Evolutionary conservation across 2,797 vertebrate species (phyloP), one percentile per base, ranked within the genome.

Genomic region (Xenops minutus): DNA sequence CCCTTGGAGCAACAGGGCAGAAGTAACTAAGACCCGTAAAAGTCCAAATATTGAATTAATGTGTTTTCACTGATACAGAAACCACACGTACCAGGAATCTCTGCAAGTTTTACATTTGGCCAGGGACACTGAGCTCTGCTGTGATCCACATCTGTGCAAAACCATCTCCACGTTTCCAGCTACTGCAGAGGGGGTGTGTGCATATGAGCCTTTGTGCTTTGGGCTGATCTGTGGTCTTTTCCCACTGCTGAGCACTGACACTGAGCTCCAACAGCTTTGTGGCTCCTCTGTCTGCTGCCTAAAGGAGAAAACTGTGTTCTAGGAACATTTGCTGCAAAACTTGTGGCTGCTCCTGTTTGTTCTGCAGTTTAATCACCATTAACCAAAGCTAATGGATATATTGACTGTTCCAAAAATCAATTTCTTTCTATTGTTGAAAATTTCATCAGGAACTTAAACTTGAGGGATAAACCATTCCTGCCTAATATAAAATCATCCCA

Each of bases 51-150:
- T 34, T 37, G 66, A 71, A 62, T 34, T 41, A 51, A 55, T 22
- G 6, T 27, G 21, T 39, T 56, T 75, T 72, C 66, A 55, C 30
- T 30, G 12, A 64, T 61, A 55, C 7, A 12, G 71, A 81, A 82
- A 77, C 59, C 51, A 77, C 29, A 63, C 0, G 1, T 8, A 29
- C 0, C 0, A 78, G n/a, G 41, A 69, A 71, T 66, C 74, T 39
- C 62, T 89, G 58, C 56, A 56, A 19, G 34, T 79, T 66, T 82
- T 66, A 52, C 43, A 6, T 74, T 78, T 91, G 62, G 56, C 51
- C 44, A 30, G 66, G 51, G 52, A 56, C 32, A 11, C 37, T 14
- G 43, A 62, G 30, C 6, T 62, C 67, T 61, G 29, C 52, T 30
- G 13, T 6, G 8, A 29, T 32, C 41, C 36, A 36, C 75, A 23